Evolutionary conservation across 92 coral and sea anemone species (phyloP).

Genomic region (Epizoanthus scotinus): DNA sequence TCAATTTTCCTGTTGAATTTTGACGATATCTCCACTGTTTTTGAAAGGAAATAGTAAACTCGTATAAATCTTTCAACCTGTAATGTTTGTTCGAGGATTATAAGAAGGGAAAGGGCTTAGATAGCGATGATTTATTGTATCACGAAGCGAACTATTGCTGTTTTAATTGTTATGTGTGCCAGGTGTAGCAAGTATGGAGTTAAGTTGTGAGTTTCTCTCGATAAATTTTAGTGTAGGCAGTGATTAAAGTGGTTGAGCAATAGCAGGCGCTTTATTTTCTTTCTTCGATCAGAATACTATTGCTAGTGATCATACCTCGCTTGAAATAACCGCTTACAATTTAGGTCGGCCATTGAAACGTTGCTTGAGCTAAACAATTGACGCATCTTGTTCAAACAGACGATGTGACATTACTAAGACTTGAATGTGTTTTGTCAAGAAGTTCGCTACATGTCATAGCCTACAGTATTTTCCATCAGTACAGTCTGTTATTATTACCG

Average conservation of each 20-base stretch:
- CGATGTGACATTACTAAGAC: background rate
- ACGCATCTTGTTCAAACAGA: constrained; percentile 7
- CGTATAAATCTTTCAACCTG: constrained; percentile 18
- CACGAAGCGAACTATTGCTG: constrained; percentile 8
- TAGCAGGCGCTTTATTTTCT: background rate
- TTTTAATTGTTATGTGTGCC: constrained; percentile 26
- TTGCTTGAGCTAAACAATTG: background rate
- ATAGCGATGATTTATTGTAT: background rate
- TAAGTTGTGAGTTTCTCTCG: constrained; percentile 11
- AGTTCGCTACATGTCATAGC: constrained; percentile 14
- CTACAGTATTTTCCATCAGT: background rate
- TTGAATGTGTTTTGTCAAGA: constrained; percentile 9
- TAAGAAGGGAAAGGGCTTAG: constrained; percentile 15
- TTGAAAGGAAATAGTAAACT: constrained; percentile 34
- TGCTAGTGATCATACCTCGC: constrained; percentile 13
- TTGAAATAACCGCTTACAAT: background rate
- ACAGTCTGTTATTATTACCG: constrained; percentile 5
- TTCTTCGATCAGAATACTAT: background rate
- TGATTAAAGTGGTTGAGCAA: background rate
- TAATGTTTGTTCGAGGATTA: constrained; percentile 63
- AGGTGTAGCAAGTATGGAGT: constrained; percentile 13
- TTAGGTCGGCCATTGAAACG: constrained; percentile 7
- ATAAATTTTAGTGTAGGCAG: background rate
- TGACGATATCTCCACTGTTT: constrained; percentile 34
- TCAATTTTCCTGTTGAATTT: background rate